A percentile compares a stretch with the other conserved stretches of the same genome.
Evolutionary conservation across 2,797 vertebrate species (phyloP).

Genomic region (Eulemur albifrons): DNA sequence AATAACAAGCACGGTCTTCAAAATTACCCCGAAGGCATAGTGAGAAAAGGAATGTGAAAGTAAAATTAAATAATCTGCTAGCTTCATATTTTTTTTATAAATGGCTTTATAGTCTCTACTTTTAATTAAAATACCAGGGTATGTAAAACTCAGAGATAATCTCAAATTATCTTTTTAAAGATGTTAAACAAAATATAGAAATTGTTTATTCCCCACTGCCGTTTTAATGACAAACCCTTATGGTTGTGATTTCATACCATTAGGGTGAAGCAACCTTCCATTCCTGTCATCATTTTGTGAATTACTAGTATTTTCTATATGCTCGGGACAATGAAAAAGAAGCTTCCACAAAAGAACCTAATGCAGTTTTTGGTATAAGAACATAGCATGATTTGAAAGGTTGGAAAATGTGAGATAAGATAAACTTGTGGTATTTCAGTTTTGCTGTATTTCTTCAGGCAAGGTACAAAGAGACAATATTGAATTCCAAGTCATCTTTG

Average conservation of each 20-base stretch:
- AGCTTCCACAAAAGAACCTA: not conserved
- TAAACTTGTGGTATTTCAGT: not conserved
- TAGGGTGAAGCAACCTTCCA: not conserved
- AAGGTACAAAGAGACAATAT: not conserved
- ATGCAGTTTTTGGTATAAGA: not conserved
- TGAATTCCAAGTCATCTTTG: not conserved
- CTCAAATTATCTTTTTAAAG: constrained; percentile 10
- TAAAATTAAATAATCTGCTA: not conserved
- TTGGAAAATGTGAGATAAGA: not conserved
- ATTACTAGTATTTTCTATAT: not conserved
- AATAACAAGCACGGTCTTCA: not conserved
- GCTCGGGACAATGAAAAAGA: not conserved
- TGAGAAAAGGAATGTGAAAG: not conserved
- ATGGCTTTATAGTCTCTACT: not conserved
- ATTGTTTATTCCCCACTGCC: not conserved
- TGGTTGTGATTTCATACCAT: not conserved
- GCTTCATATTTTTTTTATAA: constrained; percentile 5
- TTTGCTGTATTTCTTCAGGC: not conserved
- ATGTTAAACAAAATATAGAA: not conserved
- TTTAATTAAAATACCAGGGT: constrained; percentile 17
- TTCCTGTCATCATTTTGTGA: not conserved
- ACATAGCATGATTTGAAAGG: not conserved
- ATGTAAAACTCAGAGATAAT: not conserved
- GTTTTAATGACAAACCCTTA: not conserved
- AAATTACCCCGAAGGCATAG: not conserved